Evolutionary conservation across 2,888 invertebrate genomes (phyloP), one percentile per base, ranked within the genome.

Genomic region (Metellina segmentata): DNA sequence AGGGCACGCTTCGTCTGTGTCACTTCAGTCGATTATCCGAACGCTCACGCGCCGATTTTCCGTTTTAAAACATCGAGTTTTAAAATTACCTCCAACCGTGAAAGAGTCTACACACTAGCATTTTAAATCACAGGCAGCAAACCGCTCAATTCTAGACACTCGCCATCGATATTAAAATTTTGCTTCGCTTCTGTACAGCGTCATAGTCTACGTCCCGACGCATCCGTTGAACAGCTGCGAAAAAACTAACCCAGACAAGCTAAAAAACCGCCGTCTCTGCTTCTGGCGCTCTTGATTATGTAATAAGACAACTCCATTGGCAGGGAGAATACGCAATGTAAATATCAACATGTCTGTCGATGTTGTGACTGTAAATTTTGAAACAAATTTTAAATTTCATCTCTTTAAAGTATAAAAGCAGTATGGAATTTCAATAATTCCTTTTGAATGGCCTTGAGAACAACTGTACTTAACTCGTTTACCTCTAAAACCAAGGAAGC

Each of bases 241-340:
- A 92, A 92, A 92, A 92, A 92, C 92, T 86, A 92, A 92, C 92
- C 92, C 92, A 92, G 92, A 92, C 92, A 92, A 86, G 89, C 86
- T 89, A 92, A 92, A 92, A 92, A 92, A 92, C 85, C 89, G 89
- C 92, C 92, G 92, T 92, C 92, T 89, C 81, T 85, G 86, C 86
- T 90, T 82, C 89, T 92, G 92, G 89, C 86, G 86, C 92, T 75
- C 89, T 83, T 92, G 92, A 92, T 92, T 92, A 90, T 89, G 89
- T 85, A 89, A 89, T 90, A 89, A 89, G 89, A 81, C 92, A 92
- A 89, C 89, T 89, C 89, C 92, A 89, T 79, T 89, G 89, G 86
- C 53, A 77, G 82, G 89, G 61, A 61, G 83, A 75, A 86, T 87
- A 85, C 85, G 88, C 91, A 89, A 82, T 81, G 91, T 92, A 89